Conservation (phyloP, 2,888 invertebrate genomes). For the Eucriotettix oculatus region DNA sequence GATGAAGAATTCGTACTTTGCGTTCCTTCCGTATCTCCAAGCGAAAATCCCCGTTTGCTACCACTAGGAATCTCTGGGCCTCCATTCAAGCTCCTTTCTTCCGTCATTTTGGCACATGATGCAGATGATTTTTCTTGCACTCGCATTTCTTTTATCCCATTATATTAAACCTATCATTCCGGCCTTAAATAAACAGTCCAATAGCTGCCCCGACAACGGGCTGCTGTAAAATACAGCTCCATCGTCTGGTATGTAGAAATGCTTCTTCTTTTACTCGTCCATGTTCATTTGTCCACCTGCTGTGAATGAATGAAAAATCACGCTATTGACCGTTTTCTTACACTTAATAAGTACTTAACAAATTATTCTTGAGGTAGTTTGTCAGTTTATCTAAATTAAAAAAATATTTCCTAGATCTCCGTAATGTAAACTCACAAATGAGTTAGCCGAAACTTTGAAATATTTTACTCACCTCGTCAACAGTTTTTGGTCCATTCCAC, state of each 20-base stretch:
- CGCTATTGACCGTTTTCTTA: neutral
- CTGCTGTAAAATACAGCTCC: constrained; percentile 15
- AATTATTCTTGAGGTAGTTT: too few relatives aligned
- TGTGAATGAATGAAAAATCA: constrained; percentile 13
- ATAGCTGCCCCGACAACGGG: constrained; percentile 12
- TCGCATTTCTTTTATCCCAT: constrained; percentile 18
- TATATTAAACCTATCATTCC: constrained; percentile 7
- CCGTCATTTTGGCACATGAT: constrained; percentile 22
- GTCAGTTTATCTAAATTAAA: too few relatives aligned
- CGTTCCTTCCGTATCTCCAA: constrained; percentile 12
- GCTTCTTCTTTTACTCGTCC: constrained; percentile 14
- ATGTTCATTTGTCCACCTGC: constrained; percentile 18
- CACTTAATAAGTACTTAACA: too few relatives aligned
- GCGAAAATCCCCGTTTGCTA: constrained; percentile 13
- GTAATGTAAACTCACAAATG: constrained; percentile 2
- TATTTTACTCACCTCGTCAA: constrained; percentile 17
- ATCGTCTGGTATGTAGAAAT: constrained; percentile 16
- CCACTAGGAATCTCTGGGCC: constrained; percentile 14
- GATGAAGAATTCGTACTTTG: constrained; percentile 12
- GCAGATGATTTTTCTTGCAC: constrained; percentile 19
- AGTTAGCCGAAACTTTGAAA: constrained; percentile 13
- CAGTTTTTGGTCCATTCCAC: constrained; percentile 16
- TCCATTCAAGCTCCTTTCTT: constrained; percentile 20
- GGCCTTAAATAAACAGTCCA: constrained; percentile 5
- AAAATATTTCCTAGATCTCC: too few relatives aligned